Conservation (phyloP, 2,797 vertebrate genomes). For the Dromococcyx pavoninus region DNA sequence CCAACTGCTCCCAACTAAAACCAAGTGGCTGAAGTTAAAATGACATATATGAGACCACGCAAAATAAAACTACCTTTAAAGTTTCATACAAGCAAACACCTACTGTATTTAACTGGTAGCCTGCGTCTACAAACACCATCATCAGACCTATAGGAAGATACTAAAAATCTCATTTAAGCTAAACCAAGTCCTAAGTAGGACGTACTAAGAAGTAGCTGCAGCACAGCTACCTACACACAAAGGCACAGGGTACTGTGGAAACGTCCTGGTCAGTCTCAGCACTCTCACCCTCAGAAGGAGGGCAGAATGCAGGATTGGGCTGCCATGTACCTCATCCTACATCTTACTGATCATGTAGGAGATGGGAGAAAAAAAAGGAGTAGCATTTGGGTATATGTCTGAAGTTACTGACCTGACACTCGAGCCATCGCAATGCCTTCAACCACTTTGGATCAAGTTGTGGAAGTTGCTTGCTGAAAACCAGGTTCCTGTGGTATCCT, state of each 20-base stretch:
- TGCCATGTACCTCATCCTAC: not conserved
- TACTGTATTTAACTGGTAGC: not conserved
- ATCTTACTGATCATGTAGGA: not conserved
- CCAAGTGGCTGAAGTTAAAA: not conserved
- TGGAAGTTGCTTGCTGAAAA: not conserved
- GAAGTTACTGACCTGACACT: slow-evolving; percentile 14
- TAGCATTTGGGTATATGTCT: not conserved
- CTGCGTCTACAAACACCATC: not conserved
- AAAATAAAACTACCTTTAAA: not conserved
- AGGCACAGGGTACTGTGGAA: not conserved
- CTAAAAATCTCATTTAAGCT: not conserved
- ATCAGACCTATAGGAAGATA: not conserved
- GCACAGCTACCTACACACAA: not conserved
- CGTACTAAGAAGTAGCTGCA: not conserved
- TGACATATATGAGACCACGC: not conserved
- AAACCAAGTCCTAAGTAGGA: not conserved
- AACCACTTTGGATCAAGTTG: not conserved
- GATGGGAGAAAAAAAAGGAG: not conserved
- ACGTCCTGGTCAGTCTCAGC: not conserved
- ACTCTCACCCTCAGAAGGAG: not conserved
- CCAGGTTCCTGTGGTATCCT: not conserved
- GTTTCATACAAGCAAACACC: not conserved
- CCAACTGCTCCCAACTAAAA: not conserved
- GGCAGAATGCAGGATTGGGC: not conserved
- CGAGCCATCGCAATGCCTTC: not conserved